These are phyloP conservation scores for Danaus chrysippus DNA, from an alignment of 2,888 invertebrate genomes.

Conservation along the genomic window DNA sequence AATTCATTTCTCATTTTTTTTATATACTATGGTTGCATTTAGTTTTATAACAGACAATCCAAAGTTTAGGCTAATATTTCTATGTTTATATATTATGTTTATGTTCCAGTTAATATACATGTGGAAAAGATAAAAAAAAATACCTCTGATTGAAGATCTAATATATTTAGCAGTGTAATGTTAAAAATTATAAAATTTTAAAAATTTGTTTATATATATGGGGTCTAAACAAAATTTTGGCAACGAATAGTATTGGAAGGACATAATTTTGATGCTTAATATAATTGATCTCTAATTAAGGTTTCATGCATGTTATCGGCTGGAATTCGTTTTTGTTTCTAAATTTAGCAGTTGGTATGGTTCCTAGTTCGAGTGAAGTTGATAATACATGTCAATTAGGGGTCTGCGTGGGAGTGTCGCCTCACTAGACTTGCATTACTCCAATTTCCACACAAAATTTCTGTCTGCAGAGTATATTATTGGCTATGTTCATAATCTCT, in stretches of 20 bases:
- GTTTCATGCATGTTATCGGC: conserved; percentile 41
- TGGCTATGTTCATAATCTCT: conserved; percentile 29
- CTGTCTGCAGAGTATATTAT: conserved; percentile 42
- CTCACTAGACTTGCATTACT: conserved; percentile 46
- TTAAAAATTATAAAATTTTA: conserved; percentile 11
- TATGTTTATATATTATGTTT: conserved; percentile 48
- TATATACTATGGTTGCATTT: conserved; percentile 72
- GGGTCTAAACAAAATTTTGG: conserved; percentile 12
- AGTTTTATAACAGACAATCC: conserved; percentile 77
- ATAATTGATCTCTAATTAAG: conserved; percentile 34
- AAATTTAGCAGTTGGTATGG: conserved; percentile 79
- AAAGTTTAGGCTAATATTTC: conserved; percentile 74
- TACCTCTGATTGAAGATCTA: conserved; percentile 23
- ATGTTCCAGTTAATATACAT: conserved; percentile 49
- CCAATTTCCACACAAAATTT: conserved; percentile 20
- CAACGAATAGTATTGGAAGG: conserved; percentile 9
- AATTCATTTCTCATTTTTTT: conserved; percentile 58
- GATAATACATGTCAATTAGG: conserved; percentile 77
- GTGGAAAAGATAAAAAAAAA: conserved; percentile 38
- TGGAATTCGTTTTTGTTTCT: conserved; percentile 61
- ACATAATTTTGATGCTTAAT: conserved; percentile 23
- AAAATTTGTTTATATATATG: conserved; percentile 11
- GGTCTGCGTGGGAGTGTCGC: conserved; percentile 76
- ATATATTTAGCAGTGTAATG: conserved; percentile 12
- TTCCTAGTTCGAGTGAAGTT: conserved; percentile 79